phyloP scores from a whole-genome alignment of 2,797 vertebrate genomes.

The Corythornis leucogaster region DNA sequence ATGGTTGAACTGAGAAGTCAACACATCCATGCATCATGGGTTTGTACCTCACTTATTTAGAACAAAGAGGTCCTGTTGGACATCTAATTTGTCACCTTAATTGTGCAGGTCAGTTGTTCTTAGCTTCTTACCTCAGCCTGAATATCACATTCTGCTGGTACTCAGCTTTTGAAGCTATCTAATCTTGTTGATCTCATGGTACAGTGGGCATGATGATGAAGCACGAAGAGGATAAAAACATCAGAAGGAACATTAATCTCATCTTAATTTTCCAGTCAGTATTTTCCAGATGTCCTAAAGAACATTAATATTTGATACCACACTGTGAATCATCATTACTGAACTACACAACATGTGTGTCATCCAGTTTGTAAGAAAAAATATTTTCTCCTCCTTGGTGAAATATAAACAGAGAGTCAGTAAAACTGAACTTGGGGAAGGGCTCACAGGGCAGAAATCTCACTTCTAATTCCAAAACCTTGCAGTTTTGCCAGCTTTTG shows the following conservation, averaged over 20 bases:
- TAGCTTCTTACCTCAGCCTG: neutral
- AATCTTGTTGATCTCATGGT: constrained; percentile 64
- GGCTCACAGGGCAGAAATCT: neutral
- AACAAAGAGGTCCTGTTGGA: neutral
- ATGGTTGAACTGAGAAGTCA: neutral
- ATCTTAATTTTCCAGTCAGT: constrained; percentile 54
- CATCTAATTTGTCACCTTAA: neutral
- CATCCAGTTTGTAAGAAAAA: neutral
- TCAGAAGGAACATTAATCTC: constrained; percentile 54
- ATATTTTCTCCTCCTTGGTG: neutral
- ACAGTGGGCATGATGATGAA: constrained; percentile 47
- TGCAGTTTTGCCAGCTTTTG: neutral
- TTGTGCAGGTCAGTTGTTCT: constrained; percentile 35
- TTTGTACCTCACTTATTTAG: neutral
- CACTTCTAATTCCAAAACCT: neutral
- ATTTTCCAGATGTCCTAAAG: constrained; percentile 59
- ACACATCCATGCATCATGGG: neutral
- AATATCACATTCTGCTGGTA: neutral
- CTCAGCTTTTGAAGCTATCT: constrained; percentile 32
- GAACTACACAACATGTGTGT: neutral
- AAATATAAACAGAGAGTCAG: neutral
- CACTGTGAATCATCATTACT: constrained; percentile 42
- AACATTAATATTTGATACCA: constrained; percentile 34
- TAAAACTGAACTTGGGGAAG: neutral
- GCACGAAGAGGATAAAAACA: constrained; percentile 52